Base-by-base conservation (phyloP, 2,113 vertebrate species). In the Oenanthe melanoleuca region DNA sequence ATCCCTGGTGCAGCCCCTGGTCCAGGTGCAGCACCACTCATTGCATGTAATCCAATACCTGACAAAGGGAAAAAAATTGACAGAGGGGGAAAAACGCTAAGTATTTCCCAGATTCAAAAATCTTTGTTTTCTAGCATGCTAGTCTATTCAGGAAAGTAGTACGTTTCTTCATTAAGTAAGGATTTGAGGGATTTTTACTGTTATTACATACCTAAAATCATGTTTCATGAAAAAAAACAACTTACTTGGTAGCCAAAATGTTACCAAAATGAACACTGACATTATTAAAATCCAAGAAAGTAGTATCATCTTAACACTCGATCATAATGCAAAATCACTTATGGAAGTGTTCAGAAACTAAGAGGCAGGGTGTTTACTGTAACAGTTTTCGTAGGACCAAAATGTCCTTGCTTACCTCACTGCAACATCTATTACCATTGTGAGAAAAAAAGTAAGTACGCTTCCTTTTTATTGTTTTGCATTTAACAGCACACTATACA, bases 41-140 rank as follows among this genome's bases (percentile, higher is more conserved):
- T 97, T 34, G 97, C 86, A 79, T 98, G 97, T 96, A 98, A 97
- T 40, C 97, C 96, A 97, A 98, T 98, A 78, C 97, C 98, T 99
- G 40, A 59, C 5, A 59, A 21, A 71, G 17, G 6, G 79, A 92
- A 89, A 6, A 55, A 56, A 67, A 4, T 16, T 83, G 52, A 28
- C 14, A 28, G 26, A 28, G 26, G 50, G 26, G 9, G 34, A 37
- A 52, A 69, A 50, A 88, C 3, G 31, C 8, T 78, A 74, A 78
- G 49, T 22, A 92, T 72, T 89, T 92, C 79, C 50, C 74, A 52
- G 24, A 75, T 64, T 73, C 23, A 57, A 80, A 92, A 60, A 55
- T 59, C 28, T 49, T 16, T 64, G 38, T 25, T 75, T 81, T 74
- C 33, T 18, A 38, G 47, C 22, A 87, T 19, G 47, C 12, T 53